Evolutionary conservation across 2,888 invertebrate genomes (phyloP).

Genomic region (Epinotia ramella): DNA sequence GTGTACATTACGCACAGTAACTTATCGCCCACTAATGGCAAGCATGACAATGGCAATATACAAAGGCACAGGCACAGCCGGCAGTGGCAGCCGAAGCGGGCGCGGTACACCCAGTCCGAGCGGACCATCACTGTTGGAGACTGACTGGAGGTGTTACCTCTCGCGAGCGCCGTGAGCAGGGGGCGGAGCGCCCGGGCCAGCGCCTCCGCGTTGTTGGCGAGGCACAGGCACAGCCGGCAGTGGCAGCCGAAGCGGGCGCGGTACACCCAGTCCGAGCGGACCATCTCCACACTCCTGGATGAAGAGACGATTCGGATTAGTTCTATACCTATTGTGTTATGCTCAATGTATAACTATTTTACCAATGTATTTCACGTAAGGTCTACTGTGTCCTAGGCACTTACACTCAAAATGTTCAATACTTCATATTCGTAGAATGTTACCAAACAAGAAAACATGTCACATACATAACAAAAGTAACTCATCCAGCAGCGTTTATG

Average conservation of each 20-base stretch:
- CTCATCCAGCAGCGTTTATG: too few relatives aligned
- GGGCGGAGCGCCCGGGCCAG: slow-evolving; percentile 61
- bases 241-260: slow-evolving; percentile 74
- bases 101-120: slow-evolving; percentile 74
- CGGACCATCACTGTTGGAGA: slow-evolving; percentile 56
- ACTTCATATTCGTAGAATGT: too few relatives aligned
- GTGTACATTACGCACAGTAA: too few relatives aligned
- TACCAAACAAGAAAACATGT: too few relatives aligned
- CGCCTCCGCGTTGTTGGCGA: slow-evolving; percentile 63
- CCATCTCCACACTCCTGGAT: slow-evolving; percentile 67
- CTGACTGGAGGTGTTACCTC: slow-evolving; percentile 59
- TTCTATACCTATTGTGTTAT: background rate
- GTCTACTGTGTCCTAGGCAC: too few relatives aligned
- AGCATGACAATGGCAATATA: too few relatives aligned
- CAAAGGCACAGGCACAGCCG: slow-evolving; percentile 71
- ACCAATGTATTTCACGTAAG: too few relatives aligned
- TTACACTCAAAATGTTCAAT: too few relatives aligned
- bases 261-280: slow-evolving; percentile 72
- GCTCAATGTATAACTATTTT: too few relatives aligned
- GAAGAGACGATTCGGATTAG: background rate
- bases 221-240: slow-evolving; percentile 73
- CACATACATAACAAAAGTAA: too few relatives aligned
- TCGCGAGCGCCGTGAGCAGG: slow-evolving; percentile 66
- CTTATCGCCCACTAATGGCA: too few relatives aligned
- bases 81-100: slow-evolving; percentile 76